Conservation (phyloP, 2,113 vertebrate genomes). For the Phylloscopus trochilus region DNA sequence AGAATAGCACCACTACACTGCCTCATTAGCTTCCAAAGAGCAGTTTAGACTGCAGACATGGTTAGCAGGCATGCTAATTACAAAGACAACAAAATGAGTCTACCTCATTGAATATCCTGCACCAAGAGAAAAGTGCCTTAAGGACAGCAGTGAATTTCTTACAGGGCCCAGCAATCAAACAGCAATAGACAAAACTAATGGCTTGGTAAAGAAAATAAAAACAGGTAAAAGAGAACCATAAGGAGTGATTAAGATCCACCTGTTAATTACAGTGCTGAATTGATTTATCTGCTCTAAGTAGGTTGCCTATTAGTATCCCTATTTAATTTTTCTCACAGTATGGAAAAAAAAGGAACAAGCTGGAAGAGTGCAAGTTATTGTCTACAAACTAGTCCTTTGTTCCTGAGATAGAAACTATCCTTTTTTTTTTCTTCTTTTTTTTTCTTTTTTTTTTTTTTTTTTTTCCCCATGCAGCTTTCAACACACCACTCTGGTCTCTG, state of each 20-base stretch:
- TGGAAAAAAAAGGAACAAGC: background rate
- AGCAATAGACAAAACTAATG: background rate
- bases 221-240: background rate
- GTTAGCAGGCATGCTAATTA: constrained; percentile 48
- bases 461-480: background rate
- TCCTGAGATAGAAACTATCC: background rate
- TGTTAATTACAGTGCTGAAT: background rate
- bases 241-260: background rate
- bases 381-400: background rate
- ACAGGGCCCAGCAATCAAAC: background rate
- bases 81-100: background rate
- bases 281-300: background rate
- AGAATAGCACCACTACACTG: background rate
- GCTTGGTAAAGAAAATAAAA: background rate
- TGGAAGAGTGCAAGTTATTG: background rate
- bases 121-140: background rate
- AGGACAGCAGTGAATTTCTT: background rate
- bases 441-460: background rate
- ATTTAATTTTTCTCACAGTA: background rate
- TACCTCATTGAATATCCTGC: background rate
- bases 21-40: constrained; percentile 58
- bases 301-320: background rate
- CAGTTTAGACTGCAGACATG: constrained; percentile 4
- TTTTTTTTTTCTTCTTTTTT: background rate
- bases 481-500: accelerated